These are phyloP conservation scores for Leptinotarsa undecemlineata DNA, from an alignment of 1,140 invertebrate species.

Conservation along the genomic window DNA sequence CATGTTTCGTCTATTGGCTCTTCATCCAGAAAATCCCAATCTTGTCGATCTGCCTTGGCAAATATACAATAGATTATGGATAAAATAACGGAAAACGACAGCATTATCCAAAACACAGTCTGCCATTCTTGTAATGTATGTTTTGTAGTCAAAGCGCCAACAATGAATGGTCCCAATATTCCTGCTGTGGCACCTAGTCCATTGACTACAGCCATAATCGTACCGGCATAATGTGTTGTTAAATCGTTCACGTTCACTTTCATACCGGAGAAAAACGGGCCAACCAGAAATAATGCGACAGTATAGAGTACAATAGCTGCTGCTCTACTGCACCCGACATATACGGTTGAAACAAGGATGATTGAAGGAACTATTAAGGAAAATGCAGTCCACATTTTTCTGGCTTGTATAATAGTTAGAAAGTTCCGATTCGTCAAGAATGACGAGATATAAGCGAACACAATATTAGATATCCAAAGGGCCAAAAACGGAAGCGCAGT, in stretches of 20 bases:
- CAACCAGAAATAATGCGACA: conserved; percentile 6
- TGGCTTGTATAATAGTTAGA: conserved; percentile 14
- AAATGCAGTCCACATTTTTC: conserved; percentile 31
- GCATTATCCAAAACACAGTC: conserved; percentile 21
- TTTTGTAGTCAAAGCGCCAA: conserved; percentile 10
- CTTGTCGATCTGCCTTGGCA: conserved; percentile 14
- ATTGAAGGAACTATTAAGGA: conserved; percentile 25
- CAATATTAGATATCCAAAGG: conserved; percentile 27
- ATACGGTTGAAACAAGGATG: conserved; percentile 24
- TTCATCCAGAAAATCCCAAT: conserved; percentile 15
- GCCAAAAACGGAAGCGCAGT: conserved; percentile 35
- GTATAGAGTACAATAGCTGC: conserved; percentile 20
- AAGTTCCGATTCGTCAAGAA: conserved; percentile 18
- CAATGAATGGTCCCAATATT: conserved; percentile 14
- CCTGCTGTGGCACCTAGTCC: conserved; percentile 15
- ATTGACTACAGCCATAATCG: conserved; percentile 20
- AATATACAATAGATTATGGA: conserved; percentile 1
- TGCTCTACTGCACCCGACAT: conserved; percentile 32
- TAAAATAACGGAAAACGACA: not conserved
- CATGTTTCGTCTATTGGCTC: not conserved
- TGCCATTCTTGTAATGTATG: conserved; percentile 17
- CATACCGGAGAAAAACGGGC: conserved; percentile 23
- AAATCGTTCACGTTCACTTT: conserved; percentile 22
- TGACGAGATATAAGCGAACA: conserved; percentile 19
- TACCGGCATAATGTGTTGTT: conserved; percentile 18